These are phyloP conservation scores for Dendrolimus houi DNA, from an alignment of 2,888 invertebrate genomes.

Conservation along the genomic window DNA sequence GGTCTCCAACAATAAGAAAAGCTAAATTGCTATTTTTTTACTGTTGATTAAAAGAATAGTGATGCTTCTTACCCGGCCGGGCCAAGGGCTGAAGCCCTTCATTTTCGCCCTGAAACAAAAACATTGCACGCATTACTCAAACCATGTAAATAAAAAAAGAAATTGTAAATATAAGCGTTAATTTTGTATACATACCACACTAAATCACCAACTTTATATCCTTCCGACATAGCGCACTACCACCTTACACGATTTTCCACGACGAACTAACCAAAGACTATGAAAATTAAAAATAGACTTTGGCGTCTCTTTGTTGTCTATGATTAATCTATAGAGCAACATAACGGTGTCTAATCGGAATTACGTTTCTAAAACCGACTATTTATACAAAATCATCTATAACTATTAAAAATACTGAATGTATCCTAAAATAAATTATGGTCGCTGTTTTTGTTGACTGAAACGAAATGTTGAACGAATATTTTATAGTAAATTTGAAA, in stretches of 20 bases:
- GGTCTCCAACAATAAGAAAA: background rate
- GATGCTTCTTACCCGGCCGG: conserved; percentile 91
- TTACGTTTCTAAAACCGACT: too few relatives aligned
- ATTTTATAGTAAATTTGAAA: too few relatives aligned
- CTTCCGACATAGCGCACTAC: conserved; percentile 57
- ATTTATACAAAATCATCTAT: background rate
- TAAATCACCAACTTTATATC: conserved; percentile 72
- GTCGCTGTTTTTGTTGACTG: too few relatives aligned
- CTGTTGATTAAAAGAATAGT: conserved; percentile 15
- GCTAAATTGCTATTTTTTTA: background rate
- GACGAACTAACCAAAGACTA: conserved; percentile 62
- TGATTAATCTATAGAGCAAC: conserved; percentile 14
- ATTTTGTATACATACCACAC: conserved; percentile 64
- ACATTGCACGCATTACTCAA: conserved; percentile 16
- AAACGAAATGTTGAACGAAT: too few relatives aligned
- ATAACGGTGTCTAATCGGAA: background rate
- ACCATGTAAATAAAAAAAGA: conserved; percentile 43
- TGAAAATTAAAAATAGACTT: conserved; percentile 17
- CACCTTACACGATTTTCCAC: conserved; percentile 39
- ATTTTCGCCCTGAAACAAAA: conserved; percentile 93
- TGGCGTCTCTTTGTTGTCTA: conserved; percentile 23
- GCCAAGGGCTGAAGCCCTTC: conserved; percentile 98
- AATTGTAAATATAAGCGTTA: conserved; percentile 18
- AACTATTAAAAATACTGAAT: background rate
- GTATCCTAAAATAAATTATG: background rate